Conservation (phyloP, 2,113 vertebrate genomes). For the Entelurus aequoreus region DNA sequence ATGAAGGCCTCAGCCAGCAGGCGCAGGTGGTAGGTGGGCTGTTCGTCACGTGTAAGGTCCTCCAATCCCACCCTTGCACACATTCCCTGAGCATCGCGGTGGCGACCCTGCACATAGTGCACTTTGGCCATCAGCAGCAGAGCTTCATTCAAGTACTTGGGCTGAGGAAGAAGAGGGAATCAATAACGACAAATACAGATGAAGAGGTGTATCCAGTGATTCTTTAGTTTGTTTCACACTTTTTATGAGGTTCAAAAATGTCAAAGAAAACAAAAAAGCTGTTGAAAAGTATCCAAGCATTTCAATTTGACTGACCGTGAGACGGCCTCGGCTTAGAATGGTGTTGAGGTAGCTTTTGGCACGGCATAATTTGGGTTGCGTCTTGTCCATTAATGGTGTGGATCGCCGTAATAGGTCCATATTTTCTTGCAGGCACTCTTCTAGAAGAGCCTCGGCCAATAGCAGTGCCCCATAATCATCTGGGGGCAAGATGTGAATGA, state of each 20-base stretch:
- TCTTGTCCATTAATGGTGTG: constrained; percentile 78
- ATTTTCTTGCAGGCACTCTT: constrained; percentile 87
- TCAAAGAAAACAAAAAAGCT: background rate
- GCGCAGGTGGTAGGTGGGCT: constrained; percentile 87
- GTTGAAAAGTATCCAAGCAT: background rate
- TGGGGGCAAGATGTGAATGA: constrained; percentile 41
- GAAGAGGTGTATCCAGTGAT: background rate
- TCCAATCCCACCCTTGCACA: constrained; percentile 88
- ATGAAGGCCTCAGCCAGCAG: constrained; percentile 89
- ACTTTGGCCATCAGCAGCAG: constrained; percentile 92
- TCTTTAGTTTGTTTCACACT: background rate
- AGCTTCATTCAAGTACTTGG: constrained; percentile 84
- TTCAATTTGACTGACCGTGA: constrained; percentile 70
- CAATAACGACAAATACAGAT: background rate
- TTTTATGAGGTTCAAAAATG: background rate
- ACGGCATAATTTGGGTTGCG: constrained; percentile 75
- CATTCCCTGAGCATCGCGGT: constrained; percentile 92
- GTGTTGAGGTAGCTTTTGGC: constrained; percentile 81
- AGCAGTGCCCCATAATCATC: constrained; percentile 86
- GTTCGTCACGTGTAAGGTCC: constrained; percentile 78
- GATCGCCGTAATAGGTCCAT: constrained; percentile 76
- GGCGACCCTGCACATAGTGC: constrained; percentile 87
- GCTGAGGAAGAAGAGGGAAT: constrained; percentile 62
- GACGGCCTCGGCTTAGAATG: constrained; percentile 81
- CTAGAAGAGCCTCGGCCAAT: constrained; percentile 83